Evolutionary conservation across 2,888 invertebrate genomes (phyloP), one percentile per base, ranked within the genome.

Genomic region (Pterostichus madidus): DNA sequence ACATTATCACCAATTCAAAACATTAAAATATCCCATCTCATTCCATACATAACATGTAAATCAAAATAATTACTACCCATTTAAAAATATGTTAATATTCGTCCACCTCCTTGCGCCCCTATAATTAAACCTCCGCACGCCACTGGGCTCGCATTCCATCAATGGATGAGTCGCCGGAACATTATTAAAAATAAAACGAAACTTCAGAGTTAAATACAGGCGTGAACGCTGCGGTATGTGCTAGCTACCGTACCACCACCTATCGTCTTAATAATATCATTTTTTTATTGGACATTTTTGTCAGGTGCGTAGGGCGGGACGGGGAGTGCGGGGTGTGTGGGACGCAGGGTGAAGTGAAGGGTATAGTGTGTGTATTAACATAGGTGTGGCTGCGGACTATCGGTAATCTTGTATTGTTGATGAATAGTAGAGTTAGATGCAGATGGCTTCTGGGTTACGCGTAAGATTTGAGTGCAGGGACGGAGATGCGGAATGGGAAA

Each of bases 231-330:
- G 61, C 77, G 85, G 85, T 85, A 86, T 86, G 24, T 24, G 86
- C 83, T 71, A 71, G 86, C 86, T 86, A 85, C 85, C 83, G 86
- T 86, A 83, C 85, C 84, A 83, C 85, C 84, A 85, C 84, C 85
- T 85, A 85, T 85, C 85, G 84, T 85, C 84, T 86, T 85, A 86
- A 85, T 85, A 85, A 86, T 84, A 84, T 80, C 84, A 84, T 84
- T 85, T 85, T 85, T 85, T 85, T 84, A 84, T 84, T 84, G 84
- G 84, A 84, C 84, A 85, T 85, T 85, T 80, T 71, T 52, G 80
- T 80, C 80, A 80, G 80, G 71, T 80, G 80, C 56, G 80, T 78
- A 84, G 86, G 86, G 86, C 85, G 85, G 85, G 86, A 85, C 84
- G 85, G 81, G 84, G 24, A 24, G 24, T 24, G 83, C 84, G 39